Base-by-base conservation (phyloP, 1,140 invertebrate genomes). In the Hestina assimilis region DNA sequence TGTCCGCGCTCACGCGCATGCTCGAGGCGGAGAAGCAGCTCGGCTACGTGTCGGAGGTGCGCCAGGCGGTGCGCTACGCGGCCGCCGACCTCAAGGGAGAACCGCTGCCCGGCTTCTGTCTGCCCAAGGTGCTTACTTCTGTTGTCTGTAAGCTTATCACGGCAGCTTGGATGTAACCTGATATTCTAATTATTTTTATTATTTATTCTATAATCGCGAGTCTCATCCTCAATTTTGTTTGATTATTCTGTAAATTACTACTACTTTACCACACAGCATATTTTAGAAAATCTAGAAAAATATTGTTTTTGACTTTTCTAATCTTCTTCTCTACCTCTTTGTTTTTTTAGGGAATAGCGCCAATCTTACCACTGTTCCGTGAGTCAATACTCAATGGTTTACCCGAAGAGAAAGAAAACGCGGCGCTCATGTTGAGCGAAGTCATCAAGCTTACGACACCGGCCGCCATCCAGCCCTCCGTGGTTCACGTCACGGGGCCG, bases 401-500 rank as follows among this genome's bases (percentile, higher is more conserved):
- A 48, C 95, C 97, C 0, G 98, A 99, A 60, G 92, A 97, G 65
- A 99, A 99, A 84, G 98, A 99, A 89, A 93, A 94, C 60, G 97
- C 97, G 1, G 96, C 97, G n/a, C 92, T 96, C 75, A 97, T 97
- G 60, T 90, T 99, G 45, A 96, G 96, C 5, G 97, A 99, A 90
- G 92, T 99, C 1, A 98, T 99, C 65, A 92, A 92, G 63, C 84
- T 98, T 24, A 97, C 97, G 0, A 95, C 93, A 60, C 91, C 95
- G 0, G 89, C 93, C 38, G 96, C 97, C 4, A 87, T 99, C 12
- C 97, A 98, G 82, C 95, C 97, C 1, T 98, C 97, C 40, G 97
- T 99, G 1, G 94, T 99, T 23, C 95, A 98, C 72, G 98, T 99
- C 61, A 99, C 98, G 15, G 98, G 98, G 5, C 98, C 98, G 0